These are phyloP conservation scores for Chironomus striatipennis DNA, from an alignment of 1,140 invertebrate species.

Conservation along the genomic window DNA sequence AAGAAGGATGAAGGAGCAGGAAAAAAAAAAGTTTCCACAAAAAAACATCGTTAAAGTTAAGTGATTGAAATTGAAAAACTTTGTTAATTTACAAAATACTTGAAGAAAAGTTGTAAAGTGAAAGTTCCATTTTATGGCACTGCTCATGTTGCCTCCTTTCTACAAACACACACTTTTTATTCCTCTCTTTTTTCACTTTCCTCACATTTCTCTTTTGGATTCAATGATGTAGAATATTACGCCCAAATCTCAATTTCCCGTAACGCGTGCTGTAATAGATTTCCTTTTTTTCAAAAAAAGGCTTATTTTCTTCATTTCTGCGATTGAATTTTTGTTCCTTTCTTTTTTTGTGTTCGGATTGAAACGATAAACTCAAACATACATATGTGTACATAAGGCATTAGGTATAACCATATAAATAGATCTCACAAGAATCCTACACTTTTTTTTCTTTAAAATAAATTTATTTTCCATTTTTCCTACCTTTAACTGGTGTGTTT, in stretches of 20 bases:
- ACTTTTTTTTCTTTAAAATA: too few species aligned
- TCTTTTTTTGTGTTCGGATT: background rate
- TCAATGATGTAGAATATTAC: constrained; percentile 8
- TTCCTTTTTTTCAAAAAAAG: background rate
- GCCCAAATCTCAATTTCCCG: constrained; percentile 5
- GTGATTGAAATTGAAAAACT: constrained; percentile 24
- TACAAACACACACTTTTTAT: too few species aligned
- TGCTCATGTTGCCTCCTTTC: background rate
- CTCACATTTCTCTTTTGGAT: background rate
- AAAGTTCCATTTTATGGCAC: background rate
- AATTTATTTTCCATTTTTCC: too few species aligned
- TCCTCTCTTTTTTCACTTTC: background rate
- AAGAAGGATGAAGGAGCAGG: constrained; percentile 1
- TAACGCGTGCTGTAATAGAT: constrained; percentile 6
- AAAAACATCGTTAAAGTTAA: constrained; percentile 17
- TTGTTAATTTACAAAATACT: constrained; percentile 23
- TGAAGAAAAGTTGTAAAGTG: background rate
- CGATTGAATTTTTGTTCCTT: background rate
- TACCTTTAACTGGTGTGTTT: too few species aligned
- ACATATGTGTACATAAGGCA: background rate
- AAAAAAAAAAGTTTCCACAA: constrained; percentile 7
- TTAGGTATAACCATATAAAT: too few species aligned
- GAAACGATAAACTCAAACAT: constrained; percentile 1
- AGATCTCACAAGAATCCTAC: too few species aligned
- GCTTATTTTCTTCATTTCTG: background rate